Conservation (phyloP, 2,113 vertebrate genomes). For the Lophura nycthemera region DNA sequence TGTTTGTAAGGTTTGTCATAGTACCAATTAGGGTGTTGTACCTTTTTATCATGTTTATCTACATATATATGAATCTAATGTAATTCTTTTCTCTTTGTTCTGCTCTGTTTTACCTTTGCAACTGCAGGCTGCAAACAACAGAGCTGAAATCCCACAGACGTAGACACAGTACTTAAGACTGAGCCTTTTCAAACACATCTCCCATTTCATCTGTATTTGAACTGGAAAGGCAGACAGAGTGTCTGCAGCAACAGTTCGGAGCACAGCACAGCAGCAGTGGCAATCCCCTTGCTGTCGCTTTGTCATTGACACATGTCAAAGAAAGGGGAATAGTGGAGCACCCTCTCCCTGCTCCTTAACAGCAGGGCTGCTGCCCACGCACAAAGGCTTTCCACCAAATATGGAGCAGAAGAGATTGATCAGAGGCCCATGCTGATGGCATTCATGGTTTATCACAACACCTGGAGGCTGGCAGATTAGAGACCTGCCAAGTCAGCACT, state of each 20-base stretch:
- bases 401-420: not conserved
- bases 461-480: not conserved
- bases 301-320: not conserved
- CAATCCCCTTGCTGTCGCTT: not conserved
- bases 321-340: not conserved
- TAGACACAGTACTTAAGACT: not conserved
- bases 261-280: not conserved
- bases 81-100: not conserved
- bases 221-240: not conserved
- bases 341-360: not conserved
- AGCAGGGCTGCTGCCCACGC: accelerated
- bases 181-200: not conserved
- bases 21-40: not conserved
- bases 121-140: not conserved
- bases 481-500: not conserved
- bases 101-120: not conserved
- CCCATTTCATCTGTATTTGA: not conserved
- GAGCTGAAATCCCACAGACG: not conserved
- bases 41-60: not conserved
- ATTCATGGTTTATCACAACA: not conserved
- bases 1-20: not conserved
- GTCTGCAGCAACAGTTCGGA: not conserved
- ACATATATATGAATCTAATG: not conserved
- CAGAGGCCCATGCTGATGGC: not conserved
- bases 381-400: not conserved